Base-by-base conservation (phyloP, 2,888 invertebrate genomes). In the Leptinotarsa tumamoca region DNA sequence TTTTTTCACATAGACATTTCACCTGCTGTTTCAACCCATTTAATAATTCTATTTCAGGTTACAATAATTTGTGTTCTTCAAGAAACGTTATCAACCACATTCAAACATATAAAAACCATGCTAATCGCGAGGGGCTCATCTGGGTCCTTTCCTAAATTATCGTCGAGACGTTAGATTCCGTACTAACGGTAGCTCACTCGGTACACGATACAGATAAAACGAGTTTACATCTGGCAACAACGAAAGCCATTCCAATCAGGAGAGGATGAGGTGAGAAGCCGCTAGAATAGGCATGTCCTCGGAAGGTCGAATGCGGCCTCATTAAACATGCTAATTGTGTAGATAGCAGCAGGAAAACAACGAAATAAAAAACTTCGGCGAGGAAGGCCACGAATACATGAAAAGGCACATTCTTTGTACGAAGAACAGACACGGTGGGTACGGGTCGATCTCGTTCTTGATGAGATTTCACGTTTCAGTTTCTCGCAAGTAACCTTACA, bases 261-360 rank as follows among this genome's bases (percentile, higher is more conserved):
- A 63, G 63, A 63, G 63, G 63, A 63, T 63, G 63, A 63, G 63
- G 63, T 63, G 63, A 63, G 70, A 70, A 70, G 56, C 70, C 70
- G 70, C 70, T 70, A 70, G 70, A 70, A 76, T 67, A 67, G 77
- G 77, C 69, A 72, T 77, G 78, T 78, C 78, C 78, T 78, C 78
- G 78, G 74, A 78, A 78, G 78, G 78, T 78, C 78, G 78, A 70
- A 58, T 72, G 71, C 76, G 76, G 71, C 73, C 76, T 76, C 76
- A 76, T 63, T 63, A 63, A 63, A 76, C 72, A 76, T 76, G 76
- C 73, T 76, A 76, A 76, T 76, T 76, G 68, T 72, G 73, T 72
- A 73, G 72, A 69, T 75, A 63, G 66, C 72, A 68, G 75, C 72
- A 75, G 76, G 75, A 72, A 76, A 75, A 76, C 63, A 43, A 63